phyloP scores from a whole-genome alignment of 2,888 invertebrate species.

The Drosophila paramelanica region DNA sequence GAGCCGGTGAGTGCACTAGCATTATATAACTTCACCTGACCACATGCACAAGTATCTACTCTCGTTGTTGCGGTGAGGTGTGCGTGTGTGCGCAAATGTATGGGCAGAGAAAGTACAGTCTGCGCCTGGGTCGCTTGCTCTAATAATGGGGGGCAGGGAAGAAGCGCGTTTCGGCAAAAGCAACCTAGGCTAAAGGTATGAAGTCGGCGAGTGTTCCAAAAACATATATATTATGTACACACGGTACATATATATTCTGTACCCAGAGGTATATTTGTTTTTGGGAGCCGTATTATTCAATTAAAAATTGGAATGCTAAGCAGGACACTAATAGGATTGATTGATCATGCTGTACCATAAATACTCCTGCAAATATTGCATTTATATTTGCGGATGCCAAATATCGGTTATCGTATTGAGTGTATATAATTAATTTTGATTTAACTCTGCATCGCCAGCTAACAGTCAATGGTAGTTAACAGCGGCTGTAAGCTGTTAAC shows the following conservation, averaged over 20 bases:
- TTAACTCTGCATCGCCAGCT: slow-evolving; percentile 16
- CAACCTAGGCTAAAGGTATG: no score
- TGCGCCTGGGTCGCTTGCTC: slow-evolving; percentile 49
- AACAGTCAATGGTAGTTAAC: slow-evolving; percentile 40
- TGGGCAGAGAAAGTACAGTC: slow-evolving; percentile 74
- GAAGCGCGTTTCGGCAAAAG: background rate
- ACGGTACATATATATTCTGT: background rate
- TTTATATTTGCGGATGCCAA: background rate
- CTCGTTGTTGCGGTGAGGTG: slow-evolving; percentile 17
- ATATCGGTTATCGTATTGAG: background rate
- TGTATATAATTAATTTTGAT: slow-evolving; percentile 26
- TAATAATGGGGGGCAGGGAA: background rate
- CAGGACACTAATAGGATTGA: background rate
- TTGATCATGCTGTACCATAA: background rate
- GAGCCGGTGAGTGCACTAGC: slow-evolving; percentile 83
- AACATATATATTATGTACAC: slow-evolving; percentile 3
- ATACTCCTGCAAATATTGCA: background rate
- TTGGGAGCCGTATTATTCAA: slow-evolving; percentile 22
- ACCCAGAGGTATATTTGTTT: background rate
- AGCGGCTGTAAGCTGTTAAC: slow-evolving; percentile 44
- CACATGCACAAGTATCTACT: slow-evolving; percentile 28
- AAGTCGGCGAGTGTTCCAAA: background rate
- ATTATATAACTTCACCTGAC: slow-evolving; percentile 59
- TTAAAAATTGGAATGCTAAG: slow-evolving; percentile 18
- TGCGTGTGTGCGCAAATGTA: slow-evolving; percentile 39